These are phyloP conservation scores for Sympetrum striolatum DNA, from an alignment of 2,888 invertebrate species.

Conservation along the genomic window DNA sequence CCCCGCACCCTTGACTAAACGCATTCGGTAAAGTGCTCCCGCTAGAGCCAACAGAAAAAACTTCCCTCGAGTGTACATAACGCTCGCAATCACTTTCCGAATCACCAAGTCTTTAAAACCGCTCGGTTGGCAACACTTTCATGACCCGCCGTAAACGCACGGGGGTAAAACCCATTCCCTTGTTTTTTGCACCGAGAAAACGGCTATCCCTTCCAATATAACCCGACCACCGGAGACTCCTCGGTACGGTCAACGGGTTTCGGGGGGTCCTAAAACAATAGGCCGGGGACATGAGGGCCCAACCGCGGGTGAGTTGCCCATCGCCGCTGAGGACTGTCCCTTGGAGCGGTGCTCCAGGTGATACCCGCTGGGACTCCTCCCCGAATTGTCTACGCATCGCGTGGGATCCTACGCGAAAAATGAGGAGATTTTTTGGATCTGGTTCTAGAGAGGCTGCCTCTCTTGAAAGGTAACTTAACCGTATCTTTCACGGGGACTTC, in stretches of 20 bases:
- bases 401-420: too few relatives aligned
- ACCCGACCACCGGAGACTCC: conserved; percentile 11
- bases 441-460: too few relatives aligned
- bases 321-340: not conserved
- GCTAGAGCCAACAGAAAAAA: not conserved
- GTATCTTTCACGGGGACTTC: too few relatives aligned
- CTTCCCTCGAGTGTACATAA: not conserved
- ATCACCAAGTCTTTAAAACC: not conserved
- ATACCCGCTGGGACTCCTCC: not conserved
- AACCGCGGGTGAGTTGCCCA: not conserved
- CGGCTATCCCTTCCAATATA: not conserved
- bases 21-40: not conserved
- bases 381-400: not conserved
- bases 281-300: conserved; percentile 1
- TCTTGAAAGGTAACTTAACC: too few relatives aligned
- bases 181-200: not conserved
- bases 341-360: not conserved
- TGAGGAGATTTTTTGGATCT: too few relatives aligned
- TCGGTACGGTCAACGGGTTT: conserved; percentile 26
- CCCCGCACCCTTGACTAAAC: too few relatives aligned
- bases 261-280: conserved; percentile 8
- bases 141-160: not conserved
- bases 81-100: not conserved
- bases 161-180: not conserved
- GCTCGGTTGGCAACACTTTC: not conserved